phyloP scores from a whole-genome alignment of 30 jellyfish, hydroid and myxozoan species.

The Morbakka virulenta region DNA sequence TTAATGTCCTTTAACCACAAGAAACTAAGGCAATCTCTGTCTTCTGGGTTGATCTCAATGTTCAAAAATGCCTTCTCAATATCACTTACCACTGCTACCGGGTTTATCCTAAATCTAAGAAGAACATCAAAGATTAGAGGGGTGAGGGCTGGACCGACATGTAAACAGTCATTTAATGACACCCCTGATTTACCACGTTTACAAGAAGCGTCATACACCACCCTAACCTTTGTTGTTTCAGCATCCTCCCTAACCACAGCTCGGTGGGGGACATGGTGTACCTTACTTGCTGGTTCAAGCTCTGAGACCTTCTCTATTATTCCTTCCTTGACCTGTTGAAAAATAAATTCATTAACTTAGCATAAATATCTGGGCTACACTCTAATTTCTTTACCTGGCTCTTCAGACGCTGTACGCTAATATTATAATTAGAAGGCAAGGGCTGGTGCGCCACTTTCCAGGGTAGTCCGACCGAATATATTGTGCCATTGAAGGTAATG shows the following conservation, averaged over 20 bases:
- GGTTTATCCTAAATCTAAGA: constrained; percentile 17
- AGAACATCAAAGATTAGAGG: constrained; percentile 23
- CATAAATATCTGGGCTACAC: constrained; percentile 25
- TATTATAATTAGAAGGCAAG: constrained; percentile 10
- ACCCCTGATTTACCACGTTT: constrained; percentile 16
- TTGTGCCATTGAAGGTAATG: neutral
- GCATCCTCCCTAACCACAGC: constrained; percentile 40
- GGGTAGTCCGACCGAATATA: constrained; percentile 11
- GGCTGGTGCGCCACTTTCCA: constrained; percentile 37
- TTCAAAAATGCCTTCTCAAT: constrained; percentile 48
- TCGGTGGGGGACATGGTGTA: constrained; percentile 29
- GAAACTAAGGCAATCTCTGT: constrained; percentile 45
- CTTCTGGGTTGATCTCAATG: constrained; percentile 18
- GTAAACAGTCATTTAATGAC: no score
- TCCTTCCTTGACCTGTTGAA: constrained; percentile 31
- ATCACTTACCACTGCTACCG: constrained; percentile 18
- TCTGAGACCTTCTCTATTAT: constrained; percentile 40
- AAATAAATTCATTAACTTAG: constrained; percentile 18
- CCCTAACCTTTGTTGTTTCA: no score
- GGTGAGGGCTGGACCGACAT: constrained; percentile 30
- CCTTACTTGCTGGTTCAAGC: constrained; percentile 25
- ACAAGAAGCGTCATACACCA: constrained; percentile 42
- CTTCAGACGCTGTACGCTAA: constrained; percentile 8
- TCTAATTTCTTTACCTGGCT: constrained; percentile 44
- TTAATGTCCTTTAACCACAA: constrained; percentile 34